These are phyloP conservation scores for Micropoecilia bifurca DNA, from an alignment of 2,797 vertebrate genomes.

Conservation along the genomic window DNA sequence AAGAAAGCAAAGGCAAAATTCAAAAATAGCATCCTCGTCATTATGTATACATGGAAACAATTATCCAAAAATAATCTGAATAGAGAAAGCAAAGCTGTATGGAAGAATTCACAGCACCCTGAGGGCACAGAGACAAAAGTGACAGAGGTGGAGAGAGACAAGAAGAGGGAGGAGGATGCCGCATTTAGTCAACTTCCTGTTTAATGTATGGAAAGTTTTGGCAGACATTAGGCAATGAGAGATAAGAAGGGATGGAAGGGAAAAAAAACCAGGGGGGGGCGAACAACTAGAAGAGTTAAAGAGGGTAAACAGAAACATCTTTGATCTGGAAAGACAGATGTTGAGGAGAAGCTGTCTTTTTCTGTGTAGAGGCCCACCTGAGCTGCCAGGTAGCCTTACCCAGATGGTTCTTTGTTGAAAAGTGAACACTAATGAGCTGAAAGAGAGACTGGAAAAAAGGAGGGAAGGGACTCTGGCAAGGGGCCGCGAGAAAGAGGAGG, in stretches of 20 bases:
- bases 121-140: conserved; percentile 55
- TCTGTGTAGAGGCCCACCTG: conserved; percentile 83
- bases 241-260: conserved; percentile 19
- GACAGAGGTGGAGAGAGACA: conserved; percentile 72
- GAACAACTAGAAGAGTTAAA: conserved; percentile 42
- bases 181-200: conserved; percentile 48
- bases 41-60: conserved; percentile 59
- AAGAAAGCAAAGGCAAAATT: conserved; percentile 31
- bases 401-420: conserved; percentile 83
- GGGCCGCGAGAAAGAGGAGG: conserved; percentile 32
- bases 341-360: conserved; percentile 65
- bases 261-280: conserved; percentile 5
- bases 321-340: conserved; percentile 78
- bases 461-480: conserved; percentile 61
- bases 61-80: conserved; percentile 50
- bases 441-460: conserved; percentile 72
- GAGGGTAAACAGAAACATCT: conserved; percentile 71
- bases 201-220: conserved; percentile 55
- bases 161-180: conserved; percentile 50
- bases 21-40: conserved; percentile 43
- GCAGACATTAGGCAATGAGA: conserved; percentile 28
- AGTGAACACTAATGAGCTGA: conserved; percentile 87
- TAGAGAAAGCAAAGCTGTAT: conserved; percentile 59
- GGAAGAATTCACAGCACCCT: conserved; percentile 48
- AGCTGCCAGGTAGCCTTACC: conserved; percentile 77